Conservation (phyloP, 2,888 invertebrate species). For the Cerastis leucographa region DNA sequence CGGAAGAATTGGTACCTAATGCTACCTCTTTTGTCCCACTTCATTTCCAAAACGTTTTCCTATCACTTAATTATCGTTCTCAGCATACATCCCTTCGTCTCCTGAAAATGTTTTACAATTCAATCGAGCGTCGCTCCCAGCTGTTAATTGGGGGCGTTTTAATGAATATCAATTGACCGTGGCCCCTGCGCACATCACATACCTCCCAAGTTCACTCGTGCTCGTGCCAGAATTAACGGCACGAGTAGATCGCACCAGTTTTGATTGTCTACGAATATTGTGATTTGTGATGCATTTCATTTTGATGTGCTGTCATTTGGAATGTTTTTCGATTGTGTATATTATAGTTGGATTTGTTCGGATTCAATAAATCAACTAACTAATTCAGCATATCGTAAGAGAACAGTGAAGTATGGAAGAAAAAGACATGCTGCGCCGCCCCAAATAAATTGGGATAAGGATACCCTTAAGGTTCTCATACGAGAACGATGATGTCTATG, state of each 20-base stretch:
- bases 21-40: neutral
- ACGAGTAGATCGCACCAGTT: slow-evolving; percentile 34
- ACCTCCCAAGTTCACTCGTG: slow-evolving; percentile 44
- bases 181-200: slow-evolving; percentile 60
- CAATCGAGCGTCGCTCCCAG: slow-evolving; percentile 76
- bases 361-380: neutral
- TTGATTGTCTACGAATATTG: slow-evolving; percentile 30
- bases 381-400: neutral
- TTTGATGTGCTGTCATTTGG: slow-evolving; percentile 2
- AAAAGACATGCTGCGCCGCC: too few relatives aligned
- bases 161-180: slow-evolving; percentile 83
- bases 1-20: neutral
- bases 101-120: slow-evolving; percentile 83
- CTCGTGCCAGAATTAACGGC: slow-evolving; percentile 16
- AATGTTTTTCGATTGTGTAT: neutral
- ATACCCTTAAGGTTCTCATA: too few relatives aligned
- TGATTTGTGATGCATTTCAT: slow-evolving; percentile 27
- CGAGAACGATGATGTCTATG: too few relatives aligned
- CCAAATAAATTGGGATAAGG: too few relatives aligned
- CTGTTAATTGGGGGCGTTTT: slow-evolving; percentile 83
- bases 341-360: neutral
- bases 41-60: slow-evolving; percentile 26
- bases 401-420: too few relatives aligned
- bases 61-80: slow-evolving; percentile 52
- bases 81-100: slow-evolving; percentile 66